These are phyloP conservation scores for Caiman crocodilus DNA, from an alignment of 2,797 vertebrate genomes.

Conservation along the genomic window DNA sequence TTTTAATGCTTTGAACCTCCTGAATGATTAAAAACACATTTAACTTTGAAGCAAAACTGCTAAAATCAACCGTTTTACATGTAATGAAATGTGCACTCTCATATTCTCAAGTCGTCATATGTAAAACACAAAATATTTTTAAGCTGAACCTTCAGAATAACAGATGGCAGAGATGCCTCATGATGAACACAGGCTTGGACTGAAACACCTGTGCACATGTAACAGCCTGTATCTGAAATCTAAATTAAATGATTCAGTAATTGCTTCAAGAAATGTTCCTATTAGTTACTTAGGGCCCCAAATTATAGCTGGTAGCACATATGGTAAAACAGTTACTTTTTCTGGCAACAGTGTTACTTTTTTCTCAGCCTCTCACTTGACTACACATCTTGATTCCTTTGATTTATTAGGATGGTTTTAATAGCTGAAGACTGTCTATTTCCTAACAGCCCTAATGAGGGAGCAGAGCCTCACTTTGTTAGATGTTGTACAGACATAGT, in stretches of 20 bases:
- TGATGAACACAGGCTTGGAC: background rate
- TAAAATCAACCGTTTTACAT: background rate
- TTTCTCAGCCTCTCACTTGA: background rate
- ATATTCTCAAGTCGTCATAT: background rate
- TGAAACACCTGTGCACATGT: background rate
- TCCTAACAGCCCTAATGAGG: background rate
- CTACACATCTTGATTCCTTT: background rate
- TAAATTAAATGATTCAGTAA: background rate
- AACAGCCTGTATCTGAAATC: background rate
- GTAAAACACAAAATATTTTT: rapidly evolving
- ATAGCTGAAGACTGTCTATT: background rate
- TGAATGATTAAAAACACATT: background rate
- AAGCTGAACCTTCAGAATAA: background rate
- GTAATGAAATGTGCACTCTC: background rate
- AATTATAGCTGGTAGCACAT: rapidly evolving
- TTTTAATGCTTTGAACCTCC: background rate
- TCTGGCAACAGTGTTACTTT: background rate
- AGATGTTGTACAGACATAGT: background rate
- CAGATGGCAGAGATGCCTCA: rapidly evolving
- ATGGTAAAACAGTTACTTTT: background rate
- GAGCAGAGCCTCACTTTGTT: background rate
- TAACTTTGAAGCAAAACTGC: background rate
- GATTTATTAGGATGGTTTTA: background rate
- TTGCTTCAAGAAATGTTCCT: background rate
- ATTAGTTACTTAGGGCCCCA: background rate